Evolutionary conservation across 64 coral and sea anemone genomes (phyloP), one percentile per base, ranked within the genome.

Genomic region (Porites lutea): DNA sequence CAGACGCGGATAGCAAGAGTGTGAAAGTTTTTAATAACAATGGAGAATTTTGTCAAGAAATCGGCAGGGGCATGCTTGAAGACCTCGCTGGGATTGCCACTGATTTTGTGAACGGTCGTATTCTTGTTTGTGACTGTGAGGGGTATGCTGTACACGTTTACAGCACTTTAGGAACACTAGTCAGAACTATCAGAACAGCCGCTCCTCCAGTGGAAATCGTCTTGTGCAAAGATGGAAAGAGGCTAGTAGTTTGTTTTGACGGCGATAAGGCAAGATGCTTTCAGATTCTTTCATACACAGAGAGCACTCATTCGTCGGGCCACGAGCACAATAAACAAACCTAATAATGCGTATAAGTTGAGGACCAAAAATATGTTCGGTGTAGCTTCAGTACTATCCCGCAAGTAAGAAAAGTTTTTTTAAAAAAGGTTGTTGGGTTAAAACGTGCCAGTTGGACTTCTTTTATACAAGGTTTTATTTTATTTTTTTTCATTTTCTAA

Each of bases 1-100:
- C 75, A 22, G 75, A 78, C 48, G 75, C 75, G 16, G 75, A 78
- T 21, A 78, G 75, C 16, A 78, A 78, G 75, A 78, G 75, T 78
- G 75, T 78, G 16, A 78, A 78, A 50, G 75, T 78, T 20, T 78
- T 78, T 19, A 78, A 51, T 47, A 8, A 10, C 6, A 15, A 78
- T 54, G 75, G 52, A 21, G 75, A 78, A 57, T 78, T 78, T 78
- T 51, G 49, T 37, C 75, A 52, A 58, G 75, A 78, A 78, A 27
- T 78, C 57, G 75, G 75, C 49, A 58, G 49, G 49, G 75, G 75
- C 1, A 78, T 78, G 75, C 75, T 78, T 21, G 75, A 78, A 23
- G 75, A 78, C 57, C 51, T 78, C n/a, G 75, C 75, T 53, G 75
- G 75, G 18, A 78, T 78, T 54, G 50, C 51, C 0, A 51, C 19